phyloP scores from a whole-genome alignment of 2,797 vertebrate species.

The Sebastes minor region DNA sequence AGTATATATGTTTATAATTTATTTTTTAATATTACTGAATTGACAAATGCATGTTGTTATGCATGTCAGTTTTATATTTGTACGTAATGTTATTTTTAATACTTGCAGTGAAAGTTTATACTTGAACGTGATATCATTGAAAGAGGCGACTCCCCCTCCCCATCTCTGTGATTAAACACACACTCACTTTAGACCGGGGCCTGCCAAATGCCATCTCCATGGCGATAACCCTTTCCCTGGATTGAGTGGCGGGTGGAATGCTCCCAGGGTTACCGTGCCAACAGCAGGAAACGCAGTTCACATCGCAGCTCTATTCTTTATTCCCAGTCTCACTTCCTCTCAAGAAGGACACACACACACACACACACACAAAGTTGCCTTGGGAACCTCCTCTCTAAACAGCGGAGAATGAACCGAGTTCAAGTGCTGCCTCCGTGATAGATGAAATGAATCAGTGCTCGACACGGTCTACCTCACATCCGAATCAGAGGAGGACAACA shows the following conservation, averaged over 20 bases:
- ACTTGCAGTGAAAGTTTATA: constrained; percentile 36
- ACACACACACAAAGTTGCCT: constrained; percentile 34
- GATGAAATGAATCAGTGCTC: constrained; percentile 55
- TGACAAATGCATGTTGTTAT: neutral
- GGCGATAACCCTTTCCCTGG: constrained; percentile 82
- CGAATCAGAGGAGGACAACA: constrained; percentile 37
- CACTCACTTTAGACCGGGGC: constrained; percentile 54
- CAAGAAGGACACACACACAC: neutral
- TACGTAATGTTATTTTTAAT: constrained; percentile 27
- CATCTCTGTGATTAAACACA: constrained; percentile 38
- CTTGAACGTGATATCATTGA: constrained; percentile 36
- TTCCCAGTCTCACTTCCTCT: constrained; percentile 70
- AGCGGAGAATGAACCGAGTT: constrained; percentile 18
- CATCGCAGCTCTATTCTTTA: constrained; percentile 56
- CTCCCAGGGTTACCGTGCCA: constrained; percentile 68
- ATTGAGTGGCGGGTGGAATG: constrained; percentile 67
- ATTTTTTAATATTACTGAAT: neutral
- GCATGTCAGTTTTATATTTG: neutral
- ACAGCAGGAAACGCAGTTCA: constrained; percentile 70
- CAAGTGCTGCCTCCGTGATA: constrained; percentile 44
- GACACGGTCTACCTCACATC: constrained; percentile 53
- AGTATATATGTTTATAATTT: neutral
- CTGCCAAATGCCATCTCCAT: constrained; percentile 80
- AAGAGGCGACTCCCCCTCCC: constrained; percentile 1
- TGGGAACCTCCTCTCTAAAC: constrained; percentile 27